Evolutionary conservation across 2,113 vertebrate genomes (phyloP).

Genomic region (Scopus umbretta): DNA sequence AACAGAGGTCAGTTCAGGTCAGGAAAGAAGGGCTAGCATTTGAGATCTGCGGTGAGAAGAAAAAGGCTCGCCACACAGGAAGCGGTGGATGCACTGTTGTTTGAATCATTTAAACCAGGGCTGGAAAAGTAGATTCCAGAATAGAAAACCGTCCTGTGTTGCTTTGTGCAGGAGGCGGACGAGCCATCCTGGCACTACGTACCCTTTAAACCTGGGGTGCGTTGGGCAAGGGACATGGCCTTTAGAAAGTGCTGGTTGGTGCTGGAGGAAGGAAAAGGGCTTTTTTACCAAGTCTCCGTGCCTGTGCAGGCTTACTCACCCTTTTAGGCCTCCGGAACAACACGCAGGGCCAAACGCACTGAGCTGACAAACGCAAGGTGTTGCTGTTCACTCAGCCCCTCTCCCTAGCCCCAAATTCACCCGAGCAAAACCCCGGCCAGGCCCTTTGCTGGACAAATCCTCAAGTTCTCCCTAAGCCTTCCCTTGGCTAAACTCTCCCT

Average conservation of each 20-base stretch:
- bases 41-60: neutral
- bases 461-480: neutral
- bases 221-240: fast-evolving
- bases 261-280: neutral
- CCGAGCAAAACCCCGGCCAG: fast-evolving
- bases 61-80: neutral
- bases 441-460: neutral
- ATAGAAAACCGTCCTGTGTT: neutral
- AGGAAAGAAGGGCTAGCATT: neutral
- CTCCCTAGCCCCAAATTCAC: neutral
- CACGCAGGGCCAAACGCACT: fast-evolving
- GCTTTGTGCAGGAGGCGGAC: neutral
- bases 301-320: fast-evolving
- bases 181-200: fast-evolving
- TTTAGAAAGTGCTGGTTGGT: neutral
- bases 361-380: neutral
- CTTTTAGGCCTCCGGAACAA: neutral
- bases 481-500: neutral
- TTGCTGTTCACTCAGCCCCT: neutral
- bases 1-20: neutral
- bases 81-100: neutral
- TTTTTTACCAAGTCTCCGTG: neutral
- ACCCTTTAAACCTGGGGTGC: fast-evolving
- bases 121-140: neutral
- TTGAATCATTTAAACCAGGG: neutral